Evolutionary conservation across 2,797 vertebrate species (phyloP), one percentile per base, ranked within the genome.

Genomic region (Luscinia megarhynchos): DNA sequence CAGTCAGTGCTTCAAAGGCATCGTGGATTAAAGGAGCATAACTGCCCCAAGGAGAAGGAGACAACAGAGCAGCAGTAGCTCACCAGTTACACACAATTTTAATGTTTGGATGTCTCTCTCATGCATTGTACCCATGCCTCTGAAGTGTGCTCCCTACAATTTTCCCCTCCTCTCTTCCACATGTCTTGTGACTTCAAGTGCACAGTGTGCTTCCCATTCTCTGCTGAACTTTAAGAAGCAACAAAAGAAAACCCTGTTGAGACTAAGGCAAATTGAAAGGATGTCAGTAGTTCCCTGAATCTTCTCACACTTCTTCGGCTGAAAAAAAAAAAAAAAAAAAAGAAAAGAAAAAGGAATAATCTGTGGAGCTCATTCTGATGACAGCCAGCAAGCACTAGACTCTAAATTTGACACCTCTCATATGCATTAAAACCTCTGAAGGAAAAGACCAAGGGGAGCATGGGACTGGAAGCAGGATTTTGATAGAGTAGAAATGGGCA

Each of bases 211-310:
- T 89, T 68, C 84, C 50, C 72, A 51, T 89, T 89, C 92, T 89
- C 85, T 24, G 50, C 75, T 77, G 54, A 93, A 61, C 66, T 89
- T 89, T 77, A 90, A 92, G 94, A 92, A 93, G 78, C 40, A 72
- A 32, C 61, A 82, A 67, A 77, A 93, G 88, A 95, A 95, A 94
- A 90, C 46, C 89, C 92, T 64, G 81, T 93, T 80, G 93, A 93
- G 93, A 92, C 75, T 64, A 46, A 87, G 54, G 68, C 66, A 87
- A 85, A 87, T 85, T 93, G 93, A 95, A 95, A 94, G 80, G 57
- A 93, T 85, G 68, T 41, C 79, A 91, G 84, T 48, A 83, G 57
- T 78, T 0, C 0, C 90, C 55, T 72, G 75, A 85, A 83, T 87
- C 75, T 92, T 80, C 84, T 74, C 64, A 77, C 45, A 59, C 30